Conservation (phyloP, 64 coral and sea anemone genomes). For the Hydrozoanthus tunicans region DNA sequence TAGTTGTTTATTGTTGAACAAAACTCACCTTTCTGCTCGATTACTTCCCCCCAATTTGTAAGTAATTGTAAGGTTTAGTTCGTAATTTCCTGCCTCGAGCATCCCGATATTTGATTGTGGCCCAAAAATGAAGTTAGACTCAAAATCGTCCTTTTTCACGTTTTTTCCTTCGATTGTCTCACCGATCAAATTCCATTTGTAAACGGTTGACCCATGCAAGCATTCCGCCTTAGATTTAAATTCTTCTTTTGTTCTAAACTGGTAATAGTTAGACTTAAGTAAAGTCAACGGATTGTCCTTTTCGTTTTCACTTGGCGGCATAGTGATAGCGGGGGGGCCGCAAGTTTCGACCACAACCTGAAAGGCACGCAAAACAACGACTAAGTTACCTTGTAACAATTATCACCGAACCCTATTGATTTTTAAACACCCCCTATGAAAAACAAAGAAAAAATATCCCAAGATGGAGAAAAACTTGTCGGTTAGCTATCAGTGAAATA, state of each 20-base stretch:
- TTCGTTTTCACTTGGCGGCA: conserved; percentile 33
- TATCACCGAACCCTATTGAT: no score
- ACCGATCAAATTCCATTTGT: conserved; percentile 8
- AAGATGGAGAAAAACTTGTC: no score
- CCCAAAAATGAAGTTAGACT: neutral
- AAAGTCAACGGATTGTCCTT: conserved; percentile 10
- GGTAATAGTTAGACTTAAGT: neutral
- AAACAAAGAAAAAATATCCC: no score
- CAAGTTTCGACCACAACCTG: conserved; percentile 15
- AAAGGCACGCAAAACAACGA: neutral
- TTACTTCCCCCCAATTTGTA: neutral
- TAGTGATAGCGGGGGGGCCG: conserved; percentile 35
- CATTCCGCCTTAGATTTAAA: neutral
- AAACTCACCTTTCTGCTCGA: conserved; percentile 14
- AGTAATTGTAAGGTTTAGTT: conserved; percentile 42
- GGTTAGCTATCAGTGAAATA: no score
- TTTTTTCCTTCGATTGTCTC: neutral
- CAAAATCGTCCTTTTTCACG: neutral
- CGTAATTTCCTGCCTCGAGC: conserved; percentile 2
- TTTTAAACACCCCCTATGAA: no score
- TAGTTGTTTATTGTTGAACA: no score
- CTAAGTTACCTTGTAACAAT: neutral
- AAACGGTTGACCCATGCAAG: neutral
- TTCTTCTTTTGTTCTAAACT: neutral
- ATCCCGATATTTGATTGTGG: neutral